phyloP scores from a whole-genome alignment of 2,888 invertebrate species.

The Corbicula japonica region DNA sequence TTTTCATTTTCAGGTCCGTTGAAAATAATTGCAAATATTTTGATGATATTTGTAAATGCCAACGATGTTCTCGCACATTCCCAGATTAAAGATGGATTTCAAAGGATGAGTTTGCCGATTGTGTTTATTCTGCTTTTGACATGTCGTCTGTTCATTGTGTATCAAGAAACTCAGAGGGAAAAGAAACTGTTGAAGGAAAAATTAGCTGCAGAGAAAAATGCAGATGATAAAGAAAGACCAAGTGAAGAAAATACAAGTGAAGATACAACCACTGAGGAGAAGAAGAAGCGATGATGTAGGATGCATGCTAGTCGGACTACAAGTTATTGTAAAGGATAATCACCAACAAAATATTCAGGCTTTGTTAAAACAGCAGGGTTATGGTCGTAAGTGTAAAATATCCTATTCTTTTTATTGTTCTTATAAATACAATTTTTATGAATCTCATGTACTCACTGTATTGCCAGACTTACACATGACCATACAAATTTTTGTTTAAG shows the following conservation, averaged over 20 bases:
- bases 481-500: too few relatives aligned
- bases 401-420: too few relatives aligned
- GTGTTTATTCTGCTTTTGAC: slow-evolving; percentile 85
- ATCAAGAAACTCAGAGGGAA: slow-evolving; percentile 73
- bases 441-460: too few relatives aligned
- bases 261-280: slow-evolving; percentile 7
- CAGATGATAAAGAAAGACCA: background rate
- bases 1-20: slow-evolving; percentile 92
- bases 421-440: too few relatives aligned
- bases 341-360: too few relatives aligned
- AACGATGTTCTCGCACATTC: slow-evolving; percentile 94
- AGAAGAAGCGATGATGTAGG: slow-evolving; percentile 22
- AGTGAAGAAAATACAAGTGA: background rate
- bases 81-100: slow-evolving; percentile 84
- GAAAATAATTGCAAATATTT: slow-evolving; percentile 95
- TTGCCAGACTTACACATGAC: too few relatives aligned
- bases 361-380: too few relatives aligned
- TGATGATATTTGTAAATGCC: slow-evolving; percentile 93
- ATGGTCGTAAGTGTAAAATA: too few relatives aligned
- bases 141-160: slow-evolving; percentile 85
- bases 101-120: slow-evolving; percentile 86
- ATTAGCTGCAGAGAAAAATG: slow-evolving; percentile 12
- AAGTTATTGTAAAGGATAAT: too few relatives aligned
- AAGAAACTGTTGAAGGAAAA: slow-evolving; percentile 25
- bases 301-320: too few relatives aligned